phyloP scores from a whole-genome alignment of 2,113 vertebrate species.

The Pimephales promelas region DNA sequence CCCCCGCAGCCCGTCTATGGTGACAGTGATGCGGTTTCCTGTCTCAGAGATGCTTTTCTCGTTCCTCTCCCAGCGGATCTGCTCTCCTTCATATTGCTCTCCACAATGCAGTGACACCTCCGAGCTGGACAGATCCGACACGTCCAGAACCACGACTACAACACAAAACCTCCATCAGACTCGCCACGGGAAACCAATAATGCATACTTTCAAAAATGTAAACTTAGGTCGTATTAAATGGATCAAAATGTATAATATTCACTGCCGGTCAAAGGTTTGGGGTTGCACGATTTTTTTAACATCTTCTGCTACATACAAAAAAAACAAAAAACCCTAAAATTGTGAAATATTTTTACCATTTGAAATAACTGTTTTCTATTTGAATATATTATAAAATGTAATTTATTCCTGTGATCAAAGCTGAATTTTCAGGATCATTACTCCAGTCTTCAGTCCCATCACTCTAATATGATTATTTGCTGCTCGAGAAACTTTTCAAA shows the following conservation, averaged over 20 bases:
- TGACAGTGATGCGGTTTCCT: slow-evolving; percentile 64
- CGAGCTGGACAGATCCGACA: slow-evolving; percentile 17
- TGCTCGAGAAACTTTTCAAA: no score
- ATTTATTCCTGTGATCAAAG: no score
- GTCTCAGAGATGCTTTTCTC: slow-evolving; percentile 19
- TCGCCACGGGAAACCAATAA: background rate
- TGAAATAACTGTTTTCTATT: no score
- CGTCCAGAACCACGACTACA: slow-evolving; percentile 68
- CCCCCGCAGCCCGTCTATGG: slow-evolving; percentile 65
- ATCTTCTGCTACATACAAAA: no score
- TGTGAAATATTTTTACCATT: no score
- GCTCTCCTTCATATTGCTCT: slow-evolving; percentile 49
- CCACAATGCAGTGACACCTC: slow-evolving; percentile 66
- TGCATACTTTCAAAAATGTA: background rate
- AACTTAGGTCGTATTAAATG: background rate
- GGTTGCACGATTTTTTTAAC: no score
- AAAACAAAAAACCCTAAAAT: no score
- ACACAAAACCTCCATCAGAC: background rate
- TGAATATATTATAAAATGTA: no score
- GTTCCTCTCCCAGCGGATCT: slow-evolving; percentile 71
- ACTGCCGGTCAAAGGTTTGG: no score
- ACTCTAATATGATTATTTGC: no score
- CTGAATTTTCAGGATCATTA: no score
- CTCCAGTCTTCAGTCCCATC: no score
- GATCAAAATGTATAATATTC: background rate